These are phyloP conservation scores for Scomber japonicus DNA, from an alignment of 2,113 vertebrate species.

Conservation along the genomic window DNA sequence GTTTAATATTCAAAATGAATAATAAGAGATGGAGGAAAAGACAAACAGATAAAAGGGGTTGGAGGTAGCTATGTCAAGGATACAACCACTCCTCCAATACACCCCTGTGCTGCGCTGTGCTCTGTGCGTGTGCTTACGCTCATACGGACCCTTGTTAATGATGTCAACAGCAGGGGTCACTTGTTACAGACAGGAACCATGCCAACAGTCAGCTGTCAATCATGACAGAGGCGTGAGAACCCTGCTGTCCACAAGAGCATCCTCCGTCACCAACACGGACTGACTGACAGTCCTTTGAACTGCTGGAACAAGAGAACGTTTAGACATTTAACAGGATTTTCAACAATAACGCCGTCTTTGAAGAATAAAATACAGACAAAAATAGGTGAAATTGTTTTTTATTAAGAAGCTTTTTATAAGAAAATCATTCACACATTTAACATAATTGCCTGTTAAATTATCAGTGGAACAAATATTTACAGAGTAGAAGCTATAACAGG, in stretches of 20 bases:
- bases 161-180: conserved; percentile 78
- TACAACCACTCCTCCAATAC: conserved; percentile 41
- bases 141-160: conserved; percentile 64
- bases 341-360: not conserved
- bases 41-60: conserved; percentile 69
- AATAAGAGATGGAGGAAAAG: conserved; percentile 64
- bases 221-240: conserved; percentile 53
- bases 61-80: conserved; percentile 70
- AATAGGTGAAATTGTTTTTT: conserved; percentile 12
- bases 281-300: conserved; percentile 62
- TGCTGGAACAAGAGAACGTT: conserved; percentile 3
- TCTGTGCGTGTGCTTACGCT: conserved; percentile 12
- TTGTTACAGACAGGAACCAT: conserved; percentile 69
- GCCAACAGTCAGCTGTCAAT: conserved; percentile 78
- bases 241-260: conserved; percentile 53
- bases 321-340: not conserved
- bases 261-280: conserved; percentile 49
- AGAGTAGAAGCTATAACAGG: not conserved
- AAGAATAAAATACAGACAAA: not conserved
- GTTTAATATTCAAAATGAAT: conserved; percentile 79
- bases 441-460: conserved; percentile 26
- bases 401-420: not conserved
- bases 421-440: conserved; percentile 6
- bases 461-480: conserved; percentile 7
- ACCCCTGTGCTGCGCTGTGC: conserved; percentile 38